These are phyloP conservation scores for Acrossocheilus wenchowensis DNA, from an alignment of 2,797 vertebrate genomes.

Conservation along the genomic window DNA sequence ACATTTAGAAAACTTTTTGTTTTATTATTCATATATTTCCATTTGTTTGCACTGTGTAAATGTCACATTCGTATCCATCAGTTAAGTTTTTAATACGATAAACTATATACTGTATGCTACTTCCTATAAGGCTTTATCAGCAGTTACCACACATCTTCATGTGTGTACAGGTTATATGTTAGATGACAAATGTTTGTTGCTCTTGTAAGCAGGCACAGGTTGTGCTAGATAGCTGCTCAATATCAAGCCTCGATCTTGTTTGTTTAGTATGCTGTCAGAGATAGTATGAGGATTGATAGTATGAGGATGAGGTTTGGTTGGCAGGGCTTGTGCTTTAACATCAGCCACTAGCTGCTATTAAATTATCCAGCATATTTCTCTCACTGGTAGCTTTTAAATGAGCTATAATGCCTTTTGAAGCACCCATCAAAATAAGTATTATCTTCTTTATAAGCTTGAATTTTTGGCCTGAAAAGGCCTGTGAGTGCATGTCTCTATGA, in stretches of 20 bases:
- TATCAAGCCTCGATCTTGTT: background rate
- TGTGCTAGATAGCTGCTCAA: background rate
- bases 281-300: conserved; percentile 1
- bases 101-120: background rate
- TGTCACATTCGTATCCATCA: background rate
- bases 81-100: background rate
- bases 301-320: conserved; percentile 12
- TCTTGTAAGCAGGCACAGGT: background rate
- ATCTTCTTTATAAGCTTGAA: background rate
- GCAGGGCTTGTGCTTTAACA: background rate
- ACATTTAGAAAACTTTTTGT: background rate
- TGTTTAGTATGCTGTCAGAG: conserved; percentile 3
- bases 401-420: background rate
- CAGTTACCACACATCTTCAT: background rate
- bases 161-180: background rate
- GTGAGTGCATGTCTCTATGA: background rate
- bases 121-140: background rate
- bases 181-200: background rate
- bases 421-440: background rate
- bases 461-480: background rate
- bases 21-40: background rate
- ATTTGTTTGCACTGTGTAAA: background rate
- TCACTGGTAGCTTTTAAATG: background rate
- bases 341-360: background rate
- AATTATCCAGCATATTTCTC: background rate